These are phyloP conservation scores for Nipponia nippon DNA, from an alignment of 2,113 vertebrate genomes.

Conservation along the genomic window DNA sequence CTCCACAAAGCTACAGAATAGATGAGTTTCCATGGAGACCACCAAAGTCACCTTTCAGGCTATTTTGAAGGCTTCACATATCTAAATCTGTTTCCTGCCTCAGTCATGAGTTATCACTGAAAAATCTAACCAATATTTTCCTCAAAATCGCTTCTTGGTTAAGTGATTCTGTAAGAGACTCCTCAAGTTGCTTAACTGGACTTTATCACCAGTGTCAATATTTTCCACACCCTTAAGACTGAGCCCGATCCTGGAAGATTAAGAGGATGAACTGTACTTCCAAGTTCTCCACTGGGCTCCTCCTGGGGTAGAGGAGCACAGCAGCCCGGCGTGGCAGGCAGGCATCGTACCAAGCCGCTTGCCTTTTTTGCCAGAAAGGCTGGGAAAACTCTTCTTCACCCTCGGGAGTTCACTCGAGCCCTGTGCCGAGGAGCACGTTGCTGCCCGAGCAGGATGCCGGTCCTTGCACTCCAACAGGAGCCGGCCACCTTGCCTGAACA, in stretches of 20 bases:
- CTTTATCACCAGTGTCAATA: background rate
- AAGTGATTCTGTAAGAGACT: background rate
- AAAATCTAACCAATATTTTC: background rate
- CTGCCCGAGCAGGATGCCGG: background rate
- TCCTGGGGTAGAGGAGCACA: background rate
- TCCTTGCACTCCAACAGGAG: background rate
- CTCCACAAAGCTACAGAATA: background rate
- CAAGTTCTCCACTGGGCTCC: background rate
- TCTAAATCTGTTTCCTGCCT: conserved; percentile 21
- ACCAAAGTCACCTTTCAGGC: conserved; percentile 1
- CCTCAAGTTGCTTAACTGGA: background rate
- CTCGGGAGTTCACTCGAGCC: background rate
- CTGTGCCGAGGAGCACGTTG: background rate
- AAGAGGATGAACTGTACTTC: background rate
- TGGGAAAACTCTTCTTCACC: background rate
- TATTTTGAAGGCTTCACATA: background rate
- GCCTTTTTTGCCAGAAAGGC: background rate
- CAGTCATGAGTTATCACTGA: background rate
- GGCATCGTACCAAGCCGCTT: background rate
- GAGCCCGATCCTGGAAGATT: background rate
- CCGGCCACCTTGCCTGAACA: background rate
- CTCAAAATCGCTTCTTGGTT: background rate
- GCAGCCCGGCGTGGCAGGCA: background rate
- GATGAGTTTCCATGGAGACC: conserved; percentile 48
- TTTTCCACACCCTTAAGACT: background rate